These are phyloP conservation scores for Murina feae DNA, from an alignment of 2,113 vertebrate genomes.

Conservation along the genomic window DNA sequence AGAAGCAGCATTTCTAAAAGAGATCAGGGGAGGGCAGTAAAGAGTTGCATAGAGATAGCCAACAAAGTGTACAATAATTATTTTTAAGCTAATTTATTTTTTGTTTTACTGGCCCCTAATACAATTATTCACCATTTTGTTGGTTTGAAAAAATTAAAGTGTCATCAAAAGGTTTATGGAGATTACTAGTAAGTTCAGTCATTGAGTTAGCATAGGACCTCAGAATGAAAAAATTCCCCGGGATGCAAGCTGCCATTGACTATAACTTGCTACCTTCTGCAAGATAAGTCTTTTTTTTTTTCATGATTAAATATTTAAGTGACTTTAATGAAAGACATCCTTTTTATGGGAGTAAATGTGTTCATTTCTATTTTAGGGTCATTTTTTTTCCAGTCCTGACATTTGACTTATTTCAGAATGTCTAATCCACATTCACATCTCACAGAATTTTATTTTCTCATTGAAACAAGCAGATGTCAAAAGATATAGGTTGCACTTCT, in stretches of 20 bases:
- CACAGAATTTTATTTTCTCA: background rate
- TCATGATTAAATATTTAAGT: background rate
- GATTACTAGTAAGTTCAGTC: background rate
- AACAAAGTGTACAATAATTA: background rate
- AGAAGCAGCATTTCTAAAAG: constrained; percentile 53
- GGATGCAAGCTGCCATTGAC: background rate
- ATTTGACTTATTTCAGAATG: constrained; percentile 29
- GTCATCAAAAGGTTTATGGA: constrained; percentile 13
- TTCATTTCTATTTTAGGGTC: background rate
- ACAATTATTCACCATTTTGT: constrained; percentile 2
- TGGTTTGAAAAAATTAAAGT: background rate
- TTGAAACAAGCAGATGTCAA: background rate
- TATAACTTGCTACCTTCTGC: background rate
- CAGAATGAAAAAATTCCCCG: constrained; percentile 31
- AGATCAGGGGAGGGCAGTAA: constrained; percentile 78
- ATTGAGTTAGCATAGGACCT: background rate
- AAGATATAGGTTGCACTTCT: background rate
- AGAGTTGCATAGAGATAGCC: constrained; percentile 68
- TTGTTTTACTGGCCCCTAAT: background rate
- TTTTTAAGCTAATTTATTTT: constrained; percentile 12
- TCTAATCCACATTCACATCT: background rate
- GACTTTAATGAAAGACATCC: background rate
- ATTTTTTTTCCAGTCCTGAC: background rate
- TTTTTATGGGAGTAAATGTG: background rate
- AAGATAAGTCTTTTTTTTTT: background rate